Percentiles rank a stretch among this genome's conserved stretches.
Evolutionary conservation across 2,113 vertebrate species (phyloP).

Genomic region (Protobothrops flavoviridis): DNA sequence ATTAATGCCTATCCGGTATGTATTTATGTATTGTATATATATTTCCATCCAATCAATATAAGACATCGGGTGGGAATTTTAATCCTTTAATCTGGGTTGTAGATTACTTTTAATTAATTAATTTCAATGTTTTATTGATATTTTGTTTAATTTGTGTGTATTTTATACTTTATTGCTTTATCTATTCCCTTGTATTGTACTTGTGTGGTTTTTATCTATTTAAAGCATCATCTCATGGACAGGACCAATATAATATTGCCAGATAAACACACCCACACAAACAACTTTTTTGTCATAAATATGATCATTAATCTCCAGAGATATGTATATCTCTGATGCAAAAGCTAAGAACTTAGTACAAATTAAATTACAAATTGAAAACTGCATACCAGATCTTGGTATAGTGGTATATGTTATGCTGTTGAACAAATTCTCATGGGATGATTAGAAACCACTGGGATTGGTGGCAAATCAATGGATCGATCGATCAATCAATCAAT

Average conservation of each 20-base stretch:
- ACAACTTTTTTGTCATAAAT: neutral
- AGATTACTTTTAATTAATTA: neutral
- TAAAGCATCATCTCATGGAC: neutral
- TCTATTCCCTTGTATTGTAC: neutral
- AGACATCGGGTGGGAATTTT: neutral
- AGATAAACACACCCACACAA: neutral
- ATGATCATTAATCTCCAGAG: neutral
- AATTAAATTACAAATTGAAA: constrained; percentile 5
- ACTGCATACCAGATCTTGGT: neutral
- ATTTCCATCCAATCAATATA: neutral
- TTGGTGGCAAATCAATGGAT: neutral
- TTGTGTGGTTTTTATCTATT: neutral
- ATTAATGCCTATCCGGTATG: neutral
- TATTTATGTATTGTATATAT: neutral
- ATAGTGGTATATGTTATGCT: constrained; percentile 4
- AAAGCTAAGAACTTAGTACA: neutral
- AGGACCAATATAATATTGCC: neutral
- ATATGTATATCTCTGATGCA: neutral
- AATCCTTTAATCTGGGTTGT: neutral
- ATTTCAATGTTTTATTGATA: neutral
- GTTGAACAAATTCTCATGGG: constrained; percentile 7
- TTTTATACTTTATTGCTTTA: neutral
- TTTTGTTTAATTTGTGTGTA: neutral
- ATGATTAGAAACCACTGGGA: neutral
- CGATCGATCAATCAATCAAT: too few species aligned